phyloP scores from a whole-genome alignment of 1,140 invertebrate genomes.

The Drosophila pseudoananassae region DNA sequence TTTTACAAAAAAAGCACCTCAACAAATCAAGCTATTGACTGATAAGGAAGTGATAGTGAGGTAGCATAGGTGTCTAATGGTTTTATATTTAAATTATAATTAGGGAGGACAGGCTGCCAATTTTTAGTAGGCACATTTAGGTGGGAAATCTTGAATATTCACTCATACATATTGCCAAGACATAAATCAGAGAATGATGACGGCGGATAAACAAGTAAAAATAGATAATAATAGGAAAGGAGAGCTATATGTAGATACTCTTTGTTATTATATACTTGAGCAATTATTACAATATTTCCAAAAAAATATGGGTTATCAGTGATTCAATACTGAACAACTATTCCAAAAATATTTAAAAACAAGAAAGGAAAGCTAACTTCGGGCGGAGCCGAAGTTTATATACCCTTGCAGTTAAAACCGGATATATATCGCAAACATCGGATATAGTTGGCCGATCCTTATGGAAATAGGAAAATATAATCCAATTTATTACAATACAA shows the following conservation, averaged over 20 bases:
- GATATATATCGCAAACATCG: too few species aligned
- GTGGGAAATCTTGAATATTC: conserved; percentile 17
- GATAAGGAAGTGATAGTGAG: conserved; percentile 20
- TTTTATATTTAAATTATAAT: too few species aligned
- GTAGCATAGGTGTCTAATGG: neutral
- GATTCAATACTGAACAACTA: too few species aligned
- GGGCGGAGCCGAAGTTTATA: too few species aligned
- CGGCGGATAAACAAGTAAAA: neutral
- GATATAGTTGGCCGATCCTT: too few species aligned
- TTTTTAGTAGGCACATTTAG: too few species aligned
- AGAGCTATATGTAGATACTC: neutral
- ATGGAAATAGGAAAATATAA: too few species aligned
- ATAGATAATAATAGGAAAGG: neutral
- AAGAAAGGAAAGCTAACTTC: too few species aligned
- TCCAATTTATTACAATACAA: too few species aligned
- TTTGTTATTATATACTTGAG: neutral
- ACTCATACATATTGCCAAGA: neutral
- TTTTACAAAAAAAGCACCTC: neutral
- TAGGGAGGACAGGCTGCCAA: too few species aligned
- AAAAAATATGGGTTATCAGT: neutral
- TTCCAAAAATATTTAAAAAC: too few species aligned
- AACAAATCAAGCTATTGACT: conserved; percentile 8
- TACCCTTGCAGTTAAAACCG: too few species aligned
- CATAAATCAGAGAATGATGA: conserved; percentile 18
- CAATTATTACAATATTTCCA: neutral